phyloP scores from a whole-genome alignment of 64 coral and sea anemone genomes.

The Actinia tenebrosa region DNA sequence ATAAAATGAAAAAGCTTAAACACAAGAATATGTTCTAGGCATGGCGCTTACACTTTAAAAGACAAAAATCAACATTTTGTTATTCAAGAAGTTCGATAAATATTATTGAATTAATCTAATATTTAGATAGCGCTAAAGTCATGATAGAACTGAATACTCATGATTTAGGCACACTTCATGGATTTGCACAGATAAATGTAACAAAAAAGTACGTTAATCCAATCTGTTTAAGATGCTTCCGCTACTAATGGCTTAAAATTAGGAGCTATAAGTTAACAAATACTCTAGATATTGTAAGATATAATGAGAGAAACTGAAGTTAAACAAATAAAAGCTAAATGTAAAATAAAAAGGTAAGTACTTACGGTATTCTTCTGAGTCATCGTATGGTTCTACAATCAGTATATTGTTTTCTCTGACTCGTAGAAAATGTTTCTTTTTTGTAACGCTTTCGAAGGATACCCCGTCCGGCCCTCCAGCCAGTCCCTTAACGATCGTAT shows the following conservation, averaged over 20 bases:
- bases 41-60: no score
- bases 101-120: background rate
- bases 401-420: conserved; percentile 71
- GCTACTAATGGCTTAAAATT: background rate
- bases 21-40: no score
- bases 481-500: conserved; percentile 88
- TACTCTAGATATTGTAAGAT: background rate
- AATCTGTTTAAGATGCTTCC: background rate
- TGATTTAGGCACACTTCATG: background rate
- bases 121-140: background rate
- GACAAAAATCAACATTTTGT: no score
- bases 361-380: conserved; percentile 85
- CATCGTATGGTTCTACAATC: conserved; percentile 81
- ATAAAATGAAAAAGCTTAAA: no score
- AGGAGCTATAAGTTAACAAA: background rate
- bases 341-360: background rate
- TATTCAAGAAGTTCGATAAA: no score
- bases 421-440: conserved; percentile 72
- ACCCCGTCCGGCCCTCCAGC: conserved; percentile 84
- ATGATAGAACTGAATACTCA: background rate
- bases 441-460: conserved; percentile 81
- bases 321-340: background rate
- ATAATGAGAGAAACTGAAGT: background rate
- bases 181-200: background rate
- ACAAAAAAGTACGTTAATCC: background rate